These are phyloP conservation scores for Nyctibius grandis DNA, from an alignment of 2,797 vertebrate genomes.

Conservation along the genomic window DNA sequence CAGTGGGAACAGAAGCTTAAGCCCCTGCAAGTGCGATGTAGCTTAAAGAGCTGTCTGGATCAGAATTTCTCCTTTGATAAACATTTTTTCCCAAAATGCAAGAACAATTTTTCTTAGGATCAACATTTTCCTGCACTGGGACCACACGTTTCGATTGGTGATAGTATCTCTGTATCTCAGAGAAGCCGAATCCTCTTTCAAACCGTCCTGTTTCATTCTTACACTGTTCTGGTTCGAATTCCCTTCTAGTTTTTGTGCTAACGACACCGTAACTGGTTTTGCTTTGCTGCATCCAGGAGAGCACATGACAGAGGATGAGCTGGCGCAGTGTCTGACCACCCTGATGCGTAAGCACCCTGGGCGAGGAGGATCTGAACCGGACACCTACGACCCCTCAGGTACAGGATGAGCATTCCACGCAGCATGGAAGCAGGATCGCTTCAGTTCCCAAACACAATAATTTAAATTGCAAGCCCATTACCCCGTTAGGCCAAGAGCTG, in stretches of 20 bases:
- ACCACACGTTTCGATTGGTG: accelerated
- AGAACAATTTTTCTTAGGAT: background rate
- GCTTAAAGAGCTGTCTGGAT: background rate
- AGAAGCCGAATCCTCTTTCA: background rate
- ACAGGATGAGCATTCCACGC: constrained; percentile 4
- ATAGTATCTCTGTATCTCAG: background rate
- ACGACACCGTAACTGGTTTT: accelerated
- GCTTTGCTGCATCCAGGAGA: constrained; percentile 78
- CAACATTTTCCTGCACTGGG: background rate
- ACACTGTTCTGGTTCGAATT: background rate
- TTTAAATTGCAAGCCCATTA: constrained; percentile 20
- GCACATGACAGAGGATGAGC: constrained; percentile 86
- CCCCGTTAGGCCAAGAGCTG: constrained; percentile 13
- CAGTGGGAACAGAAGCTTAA: background rate
- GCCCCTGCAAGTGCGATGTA: background rate
- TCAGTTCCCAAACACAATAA: background rate
- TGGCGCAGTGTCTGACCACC: constrained; percentile 78
- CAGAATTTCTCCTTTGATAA: background rate
- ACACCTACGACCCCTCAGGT: constrained; percentile 58
- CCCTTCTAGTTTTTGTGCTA: background rate
- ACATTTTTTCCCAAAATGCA: background rate
- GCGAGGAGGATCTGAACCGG: constrained; percentile 56
- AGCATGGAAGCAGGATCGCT: background rate
- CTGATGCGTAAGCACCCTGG: constrained; percentile 75
- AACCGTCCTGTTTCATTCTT: background rate